phyloP scores from a whole-genome alignment of 2,888 invertebrate genomes.

The Axea sp. region DNA sequence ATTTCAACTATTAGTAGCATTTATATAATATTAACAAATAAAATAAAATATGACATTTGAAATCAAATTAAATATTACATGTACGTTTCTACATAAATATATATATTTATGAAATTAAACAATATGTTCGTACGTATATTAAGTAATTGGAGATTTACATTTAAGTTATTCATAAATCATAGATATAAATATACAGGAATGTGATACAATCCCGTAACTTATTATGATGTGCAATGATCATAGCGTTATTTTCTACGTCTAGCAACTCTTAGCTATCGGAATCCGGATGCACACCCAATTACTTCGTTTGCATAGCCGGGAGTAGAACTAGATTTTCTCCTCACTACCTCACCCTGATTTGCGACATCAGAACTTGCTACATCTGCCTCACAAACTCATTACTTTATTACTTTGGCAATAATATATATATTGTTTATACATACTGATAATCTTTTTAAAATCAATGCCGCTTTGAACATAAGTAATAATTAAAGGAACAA shows the following conservation, averaged over 20 bases:
- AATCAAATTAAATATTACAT: background rate
- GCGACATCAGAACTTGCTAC: no score
- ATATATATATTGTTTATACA: no score
- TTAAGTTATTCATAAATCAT: constrained; percentile 4
- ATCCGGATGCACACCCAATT: constrained; percentile 54
- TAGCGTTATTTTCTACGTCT: constrained; percentile 39
- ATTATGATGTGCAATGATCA: constrained; percentile 32
- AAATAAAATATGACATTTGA: background rate
- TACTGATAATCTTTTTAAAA: no score
- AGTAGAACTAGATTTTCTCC: constrained; percentile 52
- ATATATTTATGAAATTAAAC: constrained; percentile 4
- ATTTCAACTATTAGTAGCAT: no score
- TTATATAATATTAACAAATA: background rate
- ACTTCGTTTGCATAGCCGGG: constrained; percentile 57
- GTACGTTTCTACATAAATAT: background rate
- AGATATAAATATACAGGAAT: constrained; percentile 10
- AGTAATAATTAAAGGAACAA: no score
- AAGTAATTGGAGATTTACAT: constrained; percentile 13
- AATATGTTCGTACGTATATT: background rate
- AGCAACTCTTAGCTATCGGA: constrained; percentile 39
- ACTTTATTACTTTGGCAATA: no score
- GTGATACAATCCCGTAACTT: constrained; percentile 32
- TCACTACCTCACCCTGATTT: constrained; percentile 42
- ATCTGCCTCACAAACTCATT: no score
- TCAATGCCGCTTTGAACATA: no score